Evolutionary conservation across 2,797 vertebrate genomes (phyloP).

Genomic region (Cetoscarus ocellatus): DNA sequence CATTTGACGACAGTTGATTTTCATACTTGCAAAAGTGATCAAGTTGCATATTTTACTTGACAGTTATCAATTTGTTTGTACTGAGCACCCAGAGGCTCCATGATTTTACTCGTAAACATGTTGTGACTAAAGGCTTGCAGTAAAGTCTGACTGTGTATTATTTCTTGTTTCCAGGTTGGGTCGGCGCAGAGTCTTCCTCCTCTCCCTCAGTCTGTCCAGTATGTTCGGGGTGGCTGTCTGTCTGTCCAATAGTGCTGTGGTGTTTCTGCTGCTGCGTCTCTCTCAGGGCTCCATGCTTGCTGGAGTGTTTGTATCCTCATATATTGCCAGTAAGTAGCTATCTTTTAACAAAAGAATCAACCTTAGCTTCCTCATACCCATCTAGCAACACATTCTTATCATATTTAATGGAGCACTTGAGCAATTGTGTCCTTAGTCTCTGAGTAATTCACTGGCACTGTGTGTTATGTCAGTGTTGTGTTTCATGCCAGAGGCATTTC

Average conservation of each 20-base stretch:
- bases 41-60: not conserved
- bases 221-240: conserved; percentile 83
- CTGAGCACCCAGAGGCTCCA: not conserved
- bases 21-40: no score
- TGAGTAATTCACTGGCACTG: conserved; percentile 5
- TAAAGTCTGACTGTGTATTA: not conserved
- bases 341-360: not conserved
- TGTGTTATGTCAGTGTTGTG: not conserved
- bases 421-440: not conserved
- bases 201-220: conserved; percentile 83
- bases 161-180: conserved; percentile 84
- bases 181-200: conserved; percentile 83
- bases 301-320: conserved; percentile 88
- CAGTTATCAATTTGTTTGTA: not conserved
- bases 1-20: no score
- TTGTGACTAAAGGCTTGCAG: not conserved
- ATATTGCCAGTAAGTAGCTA: conserved; percentile 84
- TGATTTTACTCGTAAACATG: not conserved
- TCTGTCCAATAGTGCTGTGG: conserved; percentile 78
- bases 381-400: conserved; percentile 7
- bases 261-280: conserved; percentile 85
- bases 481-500: not conserved
- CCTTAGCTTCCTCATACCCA: conserved; percentile 2
- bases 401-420: conserved; percentile 22
- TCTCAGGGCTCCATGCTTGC: conserved; percentile 85